Evolutionary conservation across 2,113 vertebrate species (phyloP).

Genomic region (Phalacrocorax pelagicus): DNA sequence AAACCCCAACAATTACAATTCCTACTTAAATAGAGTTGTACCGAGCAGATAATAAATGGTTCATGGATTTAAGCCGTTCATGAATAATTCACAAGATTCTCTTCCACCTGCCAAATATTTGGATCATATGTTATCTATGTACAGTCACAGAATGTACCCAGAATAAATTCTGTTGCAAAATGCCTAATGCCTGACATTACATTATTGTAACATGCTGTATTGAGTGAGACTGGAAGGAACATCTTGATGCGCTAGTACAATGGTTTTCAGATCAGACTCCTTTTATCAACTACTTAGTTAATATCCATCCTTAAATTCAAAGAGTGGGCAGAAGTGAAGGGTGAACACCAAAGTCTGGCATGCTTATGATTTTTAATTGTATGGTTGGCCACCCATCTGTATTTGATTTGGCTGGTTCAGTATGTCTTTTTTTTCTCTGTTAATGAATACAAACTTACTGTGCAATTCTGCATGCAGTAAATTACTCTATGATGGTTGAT

Average conservation of each 20-base stretch:
- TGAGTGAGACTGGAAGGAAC: background rate
- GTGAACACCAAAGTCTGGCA: background rate
- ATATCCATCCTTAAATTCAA: background rate
- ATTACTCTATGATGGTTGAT: constrained; percentile 1
- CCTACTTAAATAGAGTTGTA: background rate
- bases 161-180: constrained; percentile 9
- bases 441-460: constrained; percentile 43
- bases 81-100: constrained; percentile 36
- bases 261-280: background rate
- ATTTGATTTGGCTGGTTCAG: constrained; percentile 16
- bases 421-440: background rate
- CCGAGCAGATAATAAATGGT: background rate
- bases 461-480: constrained; percentile 5
- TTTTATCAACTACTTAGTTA: background rate
- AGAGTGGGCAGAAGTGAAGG: background rate
- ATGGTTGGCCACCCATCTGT: background rate
- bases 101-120: constrained; percentile 7
- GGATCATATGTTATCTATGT: background rate
- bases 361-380: background rate
- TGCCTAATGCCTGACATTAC: background rate
- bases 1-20: background rate
- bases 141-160: background rate
- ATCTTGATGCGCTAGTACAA: background rate
- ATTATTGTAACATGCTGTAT: background rate
- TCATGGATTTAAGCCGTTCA: background rate